Evolutionary conservation across 2,797 vertebrate genomes (phyloP).

Genomic region (Oryzias dopingdopingensis): DNA sequence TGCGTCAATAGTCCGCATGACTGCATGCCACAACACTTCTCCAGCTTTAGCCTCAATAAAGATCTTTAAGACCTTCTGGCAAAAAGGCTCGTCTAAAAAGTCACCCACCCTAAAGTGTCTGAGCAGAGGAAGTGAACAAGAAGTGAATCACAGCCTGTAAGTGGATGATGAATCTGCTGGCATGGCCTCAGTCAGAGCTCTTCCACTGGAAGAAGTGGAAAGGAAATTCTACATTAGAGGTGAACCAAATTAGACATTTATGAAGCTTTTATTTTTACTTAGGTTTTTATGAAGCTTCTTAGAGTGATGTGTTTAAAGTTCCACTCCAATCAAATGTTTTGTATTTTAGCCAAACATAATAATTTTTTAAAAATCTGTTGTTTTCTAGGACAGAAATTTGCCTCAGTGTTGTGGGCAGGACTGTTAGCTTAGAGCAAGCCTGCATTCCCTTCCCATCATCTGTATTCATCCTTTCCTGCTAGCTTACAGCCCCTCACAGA

Average conservation of each 20-base stretch:
- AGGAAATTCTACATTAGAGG: background rate
- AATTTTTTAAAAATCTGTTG: no score
- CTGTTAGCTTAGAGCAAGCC: no score
- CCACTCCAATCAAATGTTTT: no score
- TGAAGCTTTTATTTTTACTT: background rate
- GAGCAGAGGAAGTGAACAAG: conserved; percentile 6
- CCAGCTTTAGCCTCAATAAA: no score
- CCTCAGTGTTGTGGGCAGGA: no score
- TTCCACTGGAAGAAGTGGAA: background rate
- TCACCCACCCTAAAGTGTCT: background rate
- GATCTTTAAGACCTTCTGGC: background rate
- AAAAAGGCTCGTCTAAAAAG: background rate
- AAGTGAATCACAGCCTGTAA: conserved; percentile 37
- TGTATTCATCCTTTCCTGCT: no score
- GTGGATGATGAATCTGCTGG: conserved; percentile 33
- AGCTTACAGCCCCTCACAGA: no score
- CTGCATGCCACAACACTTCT: background rate
- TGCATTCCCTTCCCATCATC: no score
- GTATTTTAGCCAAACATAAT: no score
- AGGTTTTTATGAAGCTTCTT: no score
- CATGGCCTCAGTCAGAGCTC: background rate
- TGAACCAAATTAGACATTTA: background rate
- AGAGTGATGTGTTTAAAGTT: no score
- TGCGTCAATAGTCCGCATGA: background rate
- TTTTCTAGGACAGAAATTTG: no score